These are phyloP conservation scores for Indicator indicator DNA, from an alignment of 2,113 vertebrate species.

Conservation along the genomic window DNA sequence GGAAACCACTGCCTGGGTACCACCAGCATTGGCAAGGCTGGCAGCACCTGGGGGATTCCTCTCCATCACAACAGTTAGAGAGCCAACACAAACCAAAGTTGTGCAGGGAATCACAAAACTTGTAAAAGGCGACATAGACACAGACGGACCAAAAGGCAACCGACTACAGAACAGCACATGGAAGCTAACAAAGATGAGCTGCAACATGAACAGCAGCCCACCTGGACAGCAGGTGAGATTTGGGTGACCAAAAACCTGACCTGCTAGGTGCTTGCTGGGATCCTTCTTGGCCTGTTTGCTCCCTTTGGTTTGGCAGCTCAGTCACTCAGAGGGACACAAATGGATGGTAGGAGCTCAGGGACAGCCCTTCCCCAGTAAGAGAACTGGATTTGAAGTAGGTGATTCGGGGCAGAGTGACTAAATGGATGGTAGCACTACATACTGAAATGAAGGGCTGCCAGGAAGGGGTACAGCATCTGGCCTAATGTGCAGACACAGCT, in stretches of 20 bases:
- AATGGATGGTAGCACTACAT: neutral
- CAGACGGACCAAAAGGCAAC: neutral
- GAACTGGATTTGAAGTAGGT: neutral
- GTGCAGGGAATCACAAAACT: neutral
- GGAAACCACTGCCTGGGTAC: neutral
- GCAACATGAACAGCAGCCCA: neutral
- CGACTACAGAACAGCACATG: neutral
- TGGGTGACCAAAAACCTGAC: neutral
- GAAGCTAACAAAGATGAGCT: neutral
- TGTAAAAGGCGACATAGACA: neutral
- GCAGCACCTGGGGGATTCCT: neutral
- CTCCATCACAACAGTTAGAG: neutral
- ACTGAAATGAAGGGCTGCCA: accelerated
- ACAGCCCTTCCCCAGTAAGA: neutral
- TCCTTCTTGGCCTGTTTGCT: neutral
- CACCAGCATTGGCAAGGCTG: neutral
- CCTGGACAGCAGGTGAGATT: neutral
- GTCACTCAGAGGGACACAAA: accelerated
- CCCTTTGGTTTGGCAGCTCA: neutral
- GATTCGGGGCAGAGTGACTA: neutral
- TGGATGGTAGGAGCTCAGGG: neutral
- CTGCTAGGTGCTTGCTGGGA: neutral
- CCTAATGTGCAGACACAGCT: neutral
- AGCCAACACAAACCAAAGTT: neutral
- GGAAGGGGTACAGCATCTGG: neutral